Base-by-base conservation (phyloP, 2,797 vertebrate species). In the Paedocypris micromegethes region DNA sequence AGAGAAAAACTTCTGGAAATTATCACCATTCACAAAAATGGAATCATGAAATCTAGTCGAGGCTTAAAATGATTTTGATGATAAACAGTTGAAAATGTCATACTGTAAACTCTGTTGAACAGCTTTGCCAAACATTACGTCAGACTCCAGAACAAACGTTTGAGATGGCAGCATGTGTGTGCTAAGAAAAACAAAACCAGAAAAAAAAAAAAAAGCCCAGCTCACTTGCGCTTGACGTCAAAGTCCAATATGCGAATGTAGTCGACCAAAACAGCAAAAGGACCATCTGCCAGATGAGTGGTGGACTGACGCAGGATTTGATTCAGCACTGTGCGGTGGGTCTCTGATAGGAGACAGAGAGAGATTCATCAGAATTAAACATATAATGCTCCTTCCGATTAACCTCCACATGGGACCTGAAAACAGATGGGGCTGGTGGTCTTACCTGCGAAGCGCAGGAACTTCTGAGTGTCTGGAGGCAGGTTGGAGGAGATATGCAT, bases 401-500 rank as follows among this genome's bases (percentile, higher is more conserved):
- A 62, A 49, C 58, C 9, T 52, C 44, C n/a, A 9, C 57, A 9
- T 8, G 46, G 5, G 23, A 6, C 42, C 9, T 8, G 2, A 3
- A 3, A 23, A 46, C 48, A 49, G 58, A 38, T 50, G 44, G 8
- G 56, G 7, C 5, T 49, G 23, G 40, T 4, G 7, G 45, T 57
- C 85, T 86, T 73, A 95, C 95, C 93, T 43, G 94, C 95, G 78
- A 97, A 97, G 49, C 95, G 92, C 67, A 97, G 91, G 81, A 97
- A 97, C 83, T 97, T 97, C 87, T 97, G 94, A 6, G 94, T 97
- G 82, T 97, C 94, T 3, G 94, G 94, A 68, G 95, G 95, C 78
- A 97, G 83, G 78, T 95, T 96, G 80, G 94, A 95, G 65, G 95
- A 97, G 78, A 97, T 97, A 79, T 96, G 93, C 95, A 96, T 96